A percentile compares a stretch with the other conserved stretches of the same genome.
Conservation (phyloP, 1,140 invertebrate genomes). For the Matsumurasca onukii region DNA sequence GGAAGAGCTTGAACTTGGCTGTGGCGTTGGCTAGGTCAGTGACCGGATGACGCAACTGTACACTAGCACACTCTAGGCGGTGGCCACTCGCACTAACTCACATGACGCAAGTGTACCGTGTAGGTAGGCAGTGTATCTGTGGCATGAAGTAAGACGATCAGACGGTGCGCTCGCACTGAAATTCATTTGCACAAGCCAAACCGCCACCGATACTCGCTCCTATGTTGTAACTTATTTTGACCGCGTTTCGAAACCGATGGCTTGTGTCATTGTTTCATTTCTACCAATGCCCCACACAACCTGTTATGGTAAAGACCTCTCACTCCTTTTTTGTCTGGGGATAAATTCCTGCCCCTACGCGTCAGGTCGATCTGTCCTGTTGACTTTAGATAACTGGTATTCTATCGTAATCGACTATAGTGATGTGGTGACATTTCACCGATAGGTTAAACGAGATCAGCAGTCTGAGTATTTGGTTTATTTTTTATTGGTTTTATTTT, state of each 20-base stretch:
- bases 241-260: constrained; percentile 22
- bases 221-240: constrained; percentile 20
- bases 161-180: constrained; percentile 14
- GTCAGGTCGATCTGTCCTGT: no score
- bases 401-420: no score
- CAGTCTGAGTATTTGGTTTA: no score
- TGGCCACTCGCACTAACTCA: background rate
- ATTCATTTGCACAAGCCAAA: constrained; percentile 21
- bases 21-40: constrained; percentile 23
- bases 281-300: constrained; percentile 16
- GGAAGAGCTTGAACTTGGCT: constrained; percentile 23
- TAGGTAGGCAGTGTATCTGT: background rate
- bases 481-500: no score
- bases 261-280: constrained; percentile 31
- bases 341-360: background rate
- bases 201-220: constrained; percentile 15
- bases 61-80: constrained; percentile 12
- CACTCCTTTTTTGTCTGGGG: constrained; percentile 9
- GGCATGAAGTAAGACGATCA: constrained; percentile 29
- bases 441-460: no score
- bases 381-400: no score
- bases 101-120: constrained; percentile 14
- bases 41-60: constrained; percentile 25
- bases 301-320: constrained; percentile 21
- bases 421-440: no score